Percentiles rank a stretch among this genome's conserved stretches.
Conservation (phyloP, 2,888 invertebrate genomes). For the Trachelus iudaicus region DNA sequence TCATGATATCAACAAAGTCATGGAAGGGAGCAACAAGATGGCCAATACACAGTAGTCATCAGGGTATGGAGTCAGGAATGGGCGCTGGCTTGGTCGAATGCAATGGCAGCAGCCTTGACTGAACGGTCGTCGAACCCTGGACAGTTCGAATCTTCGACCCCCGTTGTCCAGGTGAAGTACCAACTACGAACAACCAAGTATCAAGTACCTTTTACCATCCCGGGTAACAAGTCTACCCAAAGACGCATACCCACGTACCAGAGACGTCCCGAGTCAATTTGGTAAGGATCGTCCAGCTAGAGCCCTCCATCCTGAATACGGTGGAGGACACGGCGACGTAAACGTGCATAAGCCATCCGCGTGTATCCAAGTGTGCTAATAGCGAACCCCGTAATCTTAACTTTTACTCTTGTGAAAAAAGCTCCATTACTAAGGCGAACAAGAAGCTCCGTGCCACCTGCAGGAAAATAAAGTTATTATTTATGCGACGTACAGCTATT, state of each 20-base stretch:
- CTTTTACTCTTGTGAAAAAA: slow-evolving; percentile 26
- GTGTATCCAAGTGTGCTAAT: background rate
- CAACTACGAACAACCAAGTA: background rate
- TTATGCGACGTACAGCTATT: slow-evolving; percentile 42
- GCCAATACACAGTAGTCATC: background rate
- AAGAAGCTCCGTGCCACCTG: slow-evolving; percentile 19
- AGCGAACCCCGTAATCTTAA: background rate
- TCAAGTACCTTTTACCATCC: background rate
- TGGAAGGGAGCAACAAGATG: background rate
- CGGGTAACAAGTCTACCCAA: background rate
- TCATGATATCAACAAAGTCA: background rate
- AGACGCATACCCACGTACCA: background rate
- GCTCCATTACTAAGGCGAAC: slow-evolving; percentile 15
- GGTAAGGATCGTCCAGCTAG: background rate
- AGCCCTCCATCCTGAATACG: background rate
- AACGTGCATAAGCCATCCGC: background rate
- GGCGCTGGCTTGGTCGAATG: slow-evolving; percentile 6
- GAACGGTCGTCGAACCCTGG: slow-evolving; percentile 22
- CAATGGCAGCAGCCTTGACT: slow-evolving; percentile 23
- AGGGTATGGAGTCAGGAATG: background rate
- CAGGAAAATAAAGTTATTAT: slow-evolving; percentile 50
- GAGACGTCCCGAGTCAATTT: background rate
- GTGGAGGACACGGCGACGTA: background rate
- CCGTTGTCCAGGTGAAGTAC: background rate
- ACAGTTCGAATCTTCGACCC: slow-evolving; percentile 16